phyloP scores from a whole-genome alignment of 2,888 invertebrate species.

The Liodrosophila aerea region DNA sequence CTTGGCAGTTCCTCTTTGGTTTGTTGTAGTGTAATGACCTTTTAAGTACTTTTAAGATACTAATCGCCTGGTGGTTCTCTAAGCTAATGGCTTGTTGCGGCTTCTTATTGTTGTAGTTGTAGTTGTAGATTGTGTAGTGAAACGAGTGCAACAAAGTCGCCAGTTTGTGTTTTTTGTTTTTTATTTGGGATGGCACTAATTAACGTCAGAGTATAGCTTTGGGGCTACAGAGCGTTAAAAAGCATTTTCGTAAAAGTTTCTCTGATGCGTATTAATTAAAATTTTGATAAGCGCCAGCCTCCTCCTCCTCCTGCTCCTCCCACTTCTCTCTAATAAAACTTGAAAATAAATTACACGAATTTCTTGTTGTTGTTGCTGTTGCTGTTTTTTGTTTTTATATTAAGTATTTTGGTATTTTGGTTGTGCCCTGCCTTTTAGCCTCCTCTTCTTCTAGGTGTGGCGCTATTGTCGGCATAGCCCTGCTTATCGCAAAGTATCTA shows the following conservation, averaged over 20 bases:
- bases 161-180: constrained; percentile 35
- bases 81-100: constrained; percentile 76
- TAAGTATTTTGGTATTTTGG: constrained; percentile 16
- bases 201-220: constrained; percentile 63
- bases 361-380: constrained; percentile 45
- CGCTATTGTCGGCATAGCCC: constrained; percentile 57
- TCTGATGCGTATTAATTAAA: constrained; percentile 76
- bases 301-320: constrained; percentile 1
- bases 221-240: constrained; percentile 58
- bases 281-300: constrained; percentile 69
- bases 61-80: constrained; percentile 62
- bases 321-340: constrained; percentile 56
- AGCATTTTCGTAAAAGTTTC: constrained; percentile 68
- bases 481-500: constrained; percentile 72
- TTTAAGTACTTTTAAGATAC: constrained; percentile 77
- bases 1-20: background rate
- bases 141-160: constrained; percentile 68
- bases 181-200: constrained; percentile 67
- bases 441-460: constrained; percentile 57
- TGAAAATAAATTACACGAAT: constrained; percentile 74
- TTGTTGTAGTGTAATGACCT: constrained; percentile 69
- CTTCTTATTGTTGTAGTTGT: constrained; percentile 28
- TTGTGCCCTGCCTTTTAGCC: constrained; percentile 23
- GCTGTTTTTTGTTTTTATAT: constrained; percentile 27
- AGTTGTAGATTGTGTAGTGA: constrained; percentile 31